Percentiles rank a stretch among this genome's conserved stretches.
Evolutionary conservation across 1,140 invertebrate species (phyloP).

Genomic region (Zaprionus lachaisei): DNA sequence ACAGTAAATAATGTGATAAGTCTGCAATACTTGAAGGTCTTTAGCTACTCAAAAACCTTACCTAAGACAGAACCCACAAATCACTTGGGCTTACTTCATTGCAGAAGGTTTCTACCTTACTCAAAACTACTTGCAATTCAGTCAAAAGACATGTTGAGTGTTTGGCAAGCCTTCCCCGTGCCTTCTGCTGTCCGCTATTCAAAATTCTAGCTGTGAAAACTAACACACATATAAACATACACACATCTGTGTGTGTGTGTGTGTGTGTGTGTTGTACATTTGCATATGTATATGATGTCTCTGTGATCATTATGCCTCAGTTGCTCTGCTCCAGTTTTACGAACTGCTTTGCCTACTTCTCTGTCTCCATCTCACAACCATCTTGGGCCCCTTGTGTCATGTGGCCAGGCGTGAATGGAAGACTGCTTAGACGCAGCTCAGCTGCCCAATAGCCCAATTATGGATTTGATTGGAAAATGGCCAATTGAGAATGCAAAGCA

Average conservation of each 20-base stretch:
- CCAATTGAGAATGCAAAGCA: slow-evolving; percentile 18
- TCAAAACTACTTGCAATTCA: background rate
- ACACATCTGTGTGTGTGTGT: background rate
- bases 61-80: background rate
- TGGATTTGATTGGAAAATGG: slow-evolving; percentile 19
- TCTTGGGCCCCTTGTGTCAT: background rate
- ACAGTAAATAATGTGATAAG: background rate
- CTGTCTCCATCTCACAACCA: background rate
- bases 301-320: slow-evolving; percentile 6
- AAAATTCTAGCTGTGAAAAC: slow-evolving; percentile 1
- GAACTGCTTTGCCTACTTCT: background rate
- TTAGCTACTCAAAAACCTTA: background rate
- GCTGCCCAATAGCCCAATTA: slow-evolving; percentile 29
- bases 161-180: background rate
- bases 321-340: slow-evolving; percentile 4
- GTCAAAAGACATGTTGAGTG: background rate
- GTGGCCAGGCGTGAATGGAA: background rate
- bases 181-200: background rate
- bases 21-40: background rate
- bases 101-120: background rate
- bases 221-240: background rate
- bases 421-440: slow-evolving; percentile 12
- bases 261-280: background rate
- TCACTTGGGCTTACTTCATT: background rate
- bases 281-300: background rate